Evolutionary conservation across 2,113 vertebrate genomes (phyloP), one percentile per base, ranked within the genome.

Genomic region (Chaetodon auriga): DNA sequence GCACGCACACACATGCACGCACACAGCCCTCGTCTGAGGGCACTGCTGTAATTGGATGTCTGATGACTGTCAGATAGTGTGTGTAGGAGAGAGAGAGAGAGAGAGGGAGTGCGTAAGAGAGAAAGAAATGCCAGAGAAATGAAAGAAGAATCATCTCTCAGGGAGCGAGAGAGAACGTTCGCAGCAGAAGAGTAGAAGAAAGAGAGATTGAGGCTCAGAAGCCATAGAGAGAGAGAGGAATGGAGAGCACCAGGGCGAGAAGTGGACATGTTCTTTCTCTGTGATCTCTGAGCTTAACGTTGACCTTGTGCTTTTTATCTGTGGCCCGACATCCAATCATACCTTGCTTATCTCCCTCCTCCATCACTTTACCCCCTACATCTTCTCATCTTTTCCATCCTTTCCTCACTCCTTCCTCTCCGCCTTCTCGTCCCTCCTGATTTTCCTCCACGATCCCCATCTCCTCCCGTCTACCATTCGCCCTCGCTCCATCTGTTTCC

Each of bases 221-320:
- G 80, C 82, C 54, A 48, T 45, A 57, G 62, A 48, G 35, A 16
- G 60, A 57, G 5, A n/a, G 36, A 10, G 60, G 36, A 7, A 12
- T 25, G 58, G 55, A 79, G 49, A 64, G 73, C 30, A 65, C 25
- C 51, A 77, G 68, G 78, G 71, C 66, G 72, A 85, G 78, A 46
- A 83, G 84, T 79, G 84, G 83, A 73, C 90, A 78, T 80, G 83
- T 87, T 87, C 77, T 65, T 51, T 69, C 81, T 85, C 84, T 91
- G 88, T 87, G 84, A 92, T 92, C 87, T 88, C 72, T 61, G 68
- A 66, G 89, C 83, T 92, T 92, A 89, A 81, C 81, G 15, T 78
- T 92, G 89, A 92, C 92, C 91, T 93, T 92, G 91, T 75, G 88
- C 64, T 85, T 90, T 87, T 90, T 92, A 92, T 92, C 92, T 81